Base-by-base conservation (phyloP, 2,113 vertebrate species). In the Hippocampus abdominalis region DNA sequence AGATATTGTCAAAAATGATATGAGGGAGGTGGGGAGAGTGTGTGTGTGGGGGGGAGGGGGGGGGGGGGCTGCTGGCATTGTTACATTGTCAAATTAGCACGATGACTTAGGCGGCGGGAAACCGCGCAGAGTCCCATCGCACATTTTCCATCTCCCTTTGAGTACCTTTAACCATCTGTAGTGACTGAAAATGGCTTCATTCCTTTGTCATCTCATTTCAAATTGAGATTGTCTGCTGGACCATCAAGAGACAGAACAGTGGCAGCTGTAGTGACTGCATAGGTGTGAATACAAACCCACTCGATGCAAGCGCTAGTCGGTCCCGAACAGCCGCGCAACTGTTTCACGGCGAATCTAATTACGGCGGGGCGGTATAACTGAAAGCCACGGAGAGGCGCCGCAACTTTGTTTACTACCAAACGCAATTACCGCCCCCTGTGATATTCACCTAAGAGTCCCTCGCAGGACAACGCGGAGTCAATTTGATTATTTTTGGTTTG, bases 131-230 rank as follows among this genome's bases (percentile, higher is more conserved):
- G 81, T 84, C 89, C 87, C 86, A 78, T 82, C 78, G 81, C 84
- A 84, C 83, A 81, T 87, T 84, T 60, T 74, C 74, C 53, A 49
- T 76, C 81, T 87, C 77, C 84, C 84, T 85, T 77, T 74, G 84
- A 88, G 88, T 86, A 87, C 86, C 85, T 91, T 86, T 90, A 86
- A 85, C 90, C 87, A 88, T 90, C 86, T 90, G 88, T 69, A 82
- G 86, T 74, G 83, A 66, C 82, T 75, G 79, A 80, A 87, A 90
- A 90, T 86, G 85, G 77, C 71, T 84, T 83, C 77, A 67, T 88
- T 90, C 76, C 77, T 82, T 88, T 89, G 82, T 87, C 81, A 81
- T 87, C 82, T 90, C 72, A 82, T 84, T 85, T 85, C 77, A 88
- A 90, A 87, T 83, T 88, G 81, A 90, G 88, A 87, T 83, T 85